Conservation (phyloP, 2,113 vertebrate genomes). For the Phrynosoma blainvillii region DNA sequence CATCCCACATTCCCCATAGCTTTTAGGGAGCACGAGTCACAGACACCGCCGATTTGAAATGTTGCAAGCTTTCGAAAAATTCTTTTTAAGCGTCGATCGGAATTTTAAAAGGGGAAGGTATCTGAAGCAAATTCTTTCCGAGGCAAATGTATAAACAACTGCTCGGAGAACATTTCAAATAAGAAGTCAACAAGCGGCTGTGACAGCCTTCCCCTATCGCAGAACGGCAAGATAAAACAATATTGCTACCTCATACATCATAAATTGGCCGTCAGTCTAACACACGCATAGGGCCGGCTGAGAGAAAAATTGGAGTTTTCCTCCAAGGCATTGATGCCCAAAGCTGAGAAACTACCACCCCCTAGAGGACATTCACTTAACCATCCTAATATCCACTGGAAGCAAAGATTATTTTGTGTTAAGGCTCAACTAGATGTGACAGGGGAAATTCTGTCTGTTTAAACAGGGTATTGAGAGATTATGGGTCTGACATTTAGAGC, state of each 20-base stretch:
- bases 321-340: neutral
- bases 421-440: neutral
- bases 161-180: conserved; percentile 3
- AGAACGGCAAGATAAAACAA: conserved; percentile 24
- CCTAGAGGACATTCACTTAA: conserved; percentile 66
- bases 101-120: neutral
- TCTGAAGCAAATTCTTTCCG: neutral
- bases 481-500: neutral
- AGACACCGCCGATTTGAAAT: neutral
- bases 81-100: accelerated
- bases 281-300: too few species aligned
- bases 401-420: neutral
- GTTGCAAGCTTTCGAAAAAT: accelerated
- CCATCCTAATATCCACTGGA: neutral
- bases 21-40: accelerated
- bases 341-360: conserved; percentile 74
- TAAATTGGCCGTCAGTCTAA: neutral
- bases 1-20: neutral
- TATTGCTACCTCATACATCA: conserved; percentile 26
- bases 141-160: neutral
- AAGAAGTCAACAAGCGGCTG: conserved; percentile 1
- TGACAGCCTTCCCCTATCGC: neutral
- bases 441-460: too few species aligned
- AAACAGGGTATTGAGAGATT: neutral
- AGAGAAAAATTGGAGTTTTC: neutral